Percentiles rank a stretch among this genome's conserved stretches.
Conservation (phyloP, 2,888 invertebrate genomes). For the Sarcophaga variegata region DNA sequence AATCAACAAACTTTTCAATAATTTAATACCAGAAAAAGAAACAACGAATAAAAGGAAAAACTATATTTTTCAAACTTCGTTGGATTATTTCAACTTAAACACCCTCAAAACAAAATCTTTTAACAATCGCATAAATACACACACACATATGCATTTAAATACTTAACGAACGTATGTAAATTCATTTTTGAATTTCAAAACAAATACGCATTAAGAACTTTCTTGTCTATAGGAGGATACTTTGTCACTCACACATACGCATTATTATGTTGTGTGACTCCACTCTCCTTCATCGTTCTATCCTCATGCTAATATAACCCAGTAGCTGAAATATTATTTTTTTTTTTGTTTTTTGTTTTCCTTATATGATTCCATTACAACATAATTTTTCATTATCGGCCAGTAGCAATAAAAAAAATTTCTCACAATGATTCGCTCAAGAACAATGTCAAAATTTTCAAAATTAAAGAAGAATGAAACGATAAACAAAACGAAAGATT, state of each 20-base stretch:
- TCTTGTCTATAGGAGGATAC: constrained; percentile 29
- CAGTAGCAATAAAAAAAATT: no score
- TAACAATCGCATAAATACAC: constrained; percentile 16
- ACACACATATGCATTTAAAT: not conserved
- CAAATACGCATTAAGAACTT: constrained; percentile 54
- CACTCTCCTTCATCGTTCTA: no score
- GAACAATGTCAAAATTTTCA: no score
- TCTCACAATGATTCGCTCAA: not conserved
- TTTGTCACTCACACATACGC: constrained; percentile 7
- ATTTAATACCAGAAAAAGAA: constrained; percentile 19
- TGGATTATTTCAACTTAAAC: constrained; percentile 61
- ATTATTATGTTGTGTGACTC: no score
- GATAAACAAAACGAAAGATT: not conserved
- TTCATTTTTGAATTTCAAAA: constrained; percentile 29
- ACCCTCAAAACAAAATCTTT: constrained; percentile 54
- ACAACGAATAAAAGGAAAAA: constrained; percentile 11
- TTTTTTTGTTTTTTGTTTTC: no score
- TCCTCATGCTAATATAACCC: no score
- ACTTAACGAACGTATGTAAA: constrained; percentile 20
- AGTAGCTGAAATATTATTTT: no score
- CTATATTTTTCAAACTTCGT: constrained; percentile 56
- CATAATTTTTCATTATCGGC: no score
- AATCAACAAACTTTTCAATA: constrained; percentile 60
- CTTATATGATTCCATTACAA: no score
- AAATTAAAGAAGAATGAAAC: no score